Evolutionary conservation across 2,888 invertebrate species (phyloP).

Genomic region (Drosophila neotestacea): DNA sequence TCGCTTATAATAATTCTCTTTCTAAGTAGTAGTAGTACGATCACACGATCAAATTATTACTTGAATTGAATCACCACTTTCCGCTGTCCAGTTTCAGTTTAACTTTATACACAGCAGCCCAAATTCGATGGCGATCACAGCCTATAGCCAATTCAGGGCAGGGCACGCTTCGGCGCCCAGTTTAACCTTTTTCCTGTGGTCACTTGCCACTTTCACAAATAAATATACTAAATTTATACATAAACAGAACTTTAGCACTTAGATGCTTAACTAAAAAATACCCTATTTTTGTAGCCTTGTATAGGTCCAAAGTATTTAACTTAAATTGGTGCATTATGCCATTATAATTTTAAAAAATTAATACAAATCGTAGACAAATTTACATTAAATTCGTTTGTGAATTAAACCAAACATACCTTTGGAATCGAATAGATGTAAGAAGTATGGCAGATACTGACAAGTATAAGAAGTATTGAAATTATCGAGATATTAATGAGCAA

Average conservation of each 20-base stretch:
- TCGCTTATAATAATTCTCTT: conserved; percentile 14
- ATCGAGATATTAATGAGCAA: conserved; percentile 42
- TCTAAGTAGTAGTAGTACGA: background rate
- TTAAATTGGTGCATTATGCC: too few species aligned
- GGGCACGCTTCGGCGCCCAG: conserved; percentile 70
- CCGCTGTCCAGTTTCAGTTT: conserved; percentile 17
- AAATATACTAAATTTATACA: conserved; percentile 41
- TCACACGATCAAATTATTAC: conserved; percentile 28
- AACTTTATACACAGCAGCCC: conserved; percentile 27
- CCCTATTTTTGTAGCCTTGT: conserved; percentile 12
- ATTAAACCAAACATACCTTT: too few species aligned
- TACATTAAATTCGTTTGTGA: too few species aligned
- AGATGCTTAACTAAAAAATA: conserved; percentile 9
- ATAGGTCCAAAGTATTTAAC: too few species aligned
- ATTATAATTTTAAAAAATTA: too few species aligned
- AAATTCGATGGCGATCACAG: conserved; percentile 22
- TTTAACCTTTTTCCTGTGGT: conserved; percentile 76
- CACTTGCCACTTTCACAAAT: conserved; percentile 78
- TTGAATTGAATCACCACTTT: conserved; percentile 30
- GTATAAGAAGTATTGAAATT: background rate
- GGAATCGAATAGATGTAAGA: background rate
- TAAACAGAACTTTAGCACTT: background rate
- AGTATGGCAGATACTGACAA: background rate
- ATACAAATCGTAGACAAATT: too few species aligned
- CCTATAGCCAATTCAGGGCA: conserved; percentile 27